These are phyloP conservation scores for Choreutis nemorana DNA, from an alignment of 2,888 invertebrate genomes.

Conservation along the genomic window DNA sequence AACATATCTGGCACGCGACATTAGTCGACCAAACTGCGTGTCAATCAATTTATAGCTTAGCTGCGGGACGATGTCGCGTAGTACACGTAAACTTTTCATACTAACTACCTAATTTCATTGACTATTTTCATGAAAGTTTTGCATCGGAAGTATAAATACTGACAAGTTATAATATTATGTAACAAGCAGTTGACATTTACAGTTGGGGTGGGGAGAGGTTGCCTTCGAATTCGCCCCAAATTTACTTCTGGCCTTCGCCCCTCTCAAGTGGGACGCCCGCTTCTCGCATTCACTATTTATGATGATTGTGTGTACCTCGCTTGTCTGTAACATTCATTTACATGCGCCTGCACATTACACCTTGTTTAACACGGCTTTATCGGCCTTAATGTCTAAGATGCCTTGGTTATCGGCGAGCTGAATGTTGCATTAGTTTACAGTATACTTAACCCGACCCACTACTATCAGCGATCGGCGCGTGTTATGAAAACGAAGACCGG, in stretches of 20 bases:
- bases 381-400: no score
- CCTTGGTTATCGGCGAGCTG: no score
- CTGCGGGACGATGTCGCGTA: slow-evolving; percentile 25
- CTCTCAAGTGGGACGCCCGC: slow-evolving; percentile 33
- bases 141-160: no score
- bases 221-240: slow-evolving; percentile 40
- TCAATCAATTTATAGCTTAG: slow-evolving; percentile 52
- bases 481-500: slow-evolving; percentile 59
- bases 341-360: no score
- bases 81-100: no score
- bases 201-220: slow-evolving; percentile 29
- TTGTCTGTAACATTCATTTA: no score
- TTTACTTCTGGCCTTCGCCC: slow-evolving; percentile 45
- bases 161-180: no score
- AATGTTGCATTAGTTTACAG: no score
- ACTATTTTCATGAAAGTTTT: no score
- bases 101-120: neutral
- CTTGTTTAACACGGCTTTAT: no score
- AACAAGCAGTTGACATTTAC: slow-evolving; percentile 51
- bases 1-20: slow-evolving; percentile 46
- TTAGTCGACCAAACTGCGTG: slow-evolving; percentile 42
- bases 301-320: no score
- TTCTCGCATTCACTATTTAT: slow-evolving; percentile 23
- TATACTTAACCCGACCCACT: no score
- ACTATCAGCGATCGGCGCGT: slow-evolving; percentile 21